Conservation (phyloP, 1,140 invertebrate species). For the Neomicropteryx cornuta region DNA sequence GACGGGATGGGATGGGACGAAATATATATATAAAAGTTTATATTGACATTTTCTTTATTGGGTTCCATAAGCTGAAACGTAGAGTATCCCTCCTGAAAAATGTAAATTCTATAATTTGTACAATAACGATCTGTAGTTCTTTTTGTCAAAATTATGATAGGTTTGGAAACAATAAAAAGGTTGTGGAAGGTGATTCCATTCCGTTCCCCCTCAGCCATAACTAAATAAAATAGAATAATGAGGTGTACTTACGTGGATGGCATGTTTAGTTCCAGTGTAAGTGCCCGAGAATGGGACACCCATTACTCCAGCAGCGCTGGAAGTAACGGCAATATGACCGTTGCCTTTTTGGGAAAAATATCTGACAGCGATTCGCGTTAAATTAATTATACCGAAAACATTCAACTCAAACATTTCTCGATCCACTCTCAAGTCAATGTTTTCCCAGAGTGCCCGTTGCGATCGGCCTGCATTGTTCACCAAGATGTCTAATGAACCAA, state of each 20-base stretch:
- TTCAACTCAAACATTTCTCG: constrained; percentile 71
- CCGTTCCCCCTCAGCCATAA: too few relatives aligned
- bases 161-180: background rate
- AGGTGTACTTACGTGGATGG: constrained; percentile 55
- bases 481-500: constrained; percentile 64
- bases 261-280: constrained; percentile 73
- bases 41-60: too few relatives aligned
- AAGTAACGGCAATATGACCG: constrained; percentile 64
- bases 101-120: too few relatives aligned
- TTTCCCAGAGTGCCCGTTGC: constrained; percentile 66
- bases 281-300: constrained; percentile 61
- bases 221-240: too few relatives aligned
- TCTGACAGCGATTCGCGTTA: constrained; percentile 55
- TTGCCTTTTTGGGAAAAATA: constrained; percentile 47
- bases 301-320: constrained; percentile 59
- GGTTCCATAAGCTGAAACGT: too few relatives aligned
- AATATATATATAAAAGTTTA: too few relatives aligned
- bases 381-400: constrained; percentile 62
- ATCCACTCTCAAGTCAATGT: constrained; percentile 67
- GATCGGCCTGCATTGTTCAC: constrained; percentile 75
- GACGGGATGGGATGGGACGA: too few relatives aligned
- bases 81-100: too few relatives aligned
- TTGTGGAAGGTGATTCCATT: background rate
- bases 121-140: too few relatives aligned
- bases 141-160: background rate